Evolutionary conservation across 2,888 invertebrate species (phyloP).

Genomic region (Cephus pulcher): DNA sequence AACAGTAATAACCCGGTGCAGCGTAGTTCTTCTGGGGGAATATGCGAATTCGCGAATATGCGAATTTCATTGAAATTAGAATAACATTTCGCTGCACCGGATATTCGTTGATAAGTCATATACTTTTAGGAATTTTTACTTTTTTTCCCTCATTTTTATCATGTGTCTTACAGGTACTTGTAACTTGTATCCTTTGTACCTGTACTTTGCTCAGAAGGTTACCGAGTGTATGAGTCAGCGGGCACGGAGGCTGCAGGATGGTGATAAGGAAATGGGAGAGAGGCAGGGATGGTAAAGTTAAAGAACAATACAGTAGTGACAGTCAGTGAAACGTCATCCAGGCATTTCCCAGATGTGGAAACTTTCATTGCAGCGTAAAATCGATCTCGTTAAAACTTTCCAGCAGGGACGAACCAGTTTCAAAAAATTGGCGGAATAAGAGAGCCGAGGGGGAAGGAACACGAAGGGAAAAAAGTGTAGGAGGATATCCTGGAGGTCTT

Average conservation of each 20-base stretch:
- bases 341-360: constrained; percentile 37
- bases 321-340: constrained; percentile 44
- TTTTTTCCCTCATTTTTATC: too few relatives aligned
- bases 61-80: not conserved
- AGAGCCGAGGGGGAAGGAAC: not conserved
- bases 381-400: constrained; percentile 54
- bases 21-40: not conserved
- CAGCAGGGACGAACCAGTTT: constrained; percentile 43
- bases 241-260: not conserved
- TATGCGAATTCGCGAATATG: not conserved
- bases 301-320: constrained; percentile 32
- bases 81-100: not conserved
- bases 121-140: too few relatives aligned
- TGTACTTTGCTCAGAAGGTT: not conserved
- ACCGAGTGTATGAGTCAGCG: not conserved
- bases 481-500: not conserved
- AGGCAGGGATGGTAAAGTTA: constrained; percentile 10
- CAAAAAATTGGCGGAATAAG: constrained; percentile 27
- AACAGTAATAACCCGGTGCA: constrained; percentile 39
- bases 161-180: too few relatives aligned
- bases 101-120: not conserved
- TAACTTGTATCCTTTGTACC: too few relatives aligned
- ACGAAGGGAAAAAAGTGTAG: not conserved
- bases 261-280: constrained; percentile 3
- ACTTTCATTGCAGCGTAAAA: constrained; percentile 39